Evolutionary conservation across 2,113 vertebrate genomes (phyloP).

Genomic region (Archilochus colubris): DNA sequence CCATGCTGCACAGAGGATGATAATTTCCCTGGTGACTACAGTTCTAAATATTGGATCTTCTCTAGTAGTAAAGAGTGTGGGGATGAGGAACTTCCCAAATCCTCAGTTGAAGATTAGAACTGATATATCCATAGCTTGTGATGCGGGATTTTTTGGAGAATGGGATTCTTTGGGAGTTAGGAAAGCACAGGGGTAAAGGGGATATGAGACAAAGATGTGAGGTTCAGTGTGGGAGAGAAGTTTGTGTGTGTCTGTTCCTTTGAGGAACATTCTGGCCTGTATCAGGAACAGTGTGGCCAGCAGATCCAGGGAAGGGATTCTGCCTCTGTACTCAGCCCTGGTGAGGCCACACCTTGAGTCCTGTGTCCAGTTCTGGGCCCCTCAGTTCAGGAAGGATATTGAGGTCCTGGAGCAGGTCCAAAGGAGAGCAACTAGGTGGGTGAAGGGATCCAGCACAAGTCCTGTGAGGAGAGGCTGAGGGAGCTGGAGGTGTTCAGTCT

Average conservation of each 20-base stretch:
- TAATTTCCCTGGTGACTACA: neutral
- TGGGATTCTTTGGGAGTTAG: neutral
- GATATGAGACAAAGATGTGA: neutral
- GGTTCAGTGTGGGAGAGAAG: neutral
- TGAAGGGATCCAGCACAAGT: no score
- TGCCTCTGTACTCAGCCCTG: no score
- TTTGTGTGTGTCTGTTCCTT: neutral
- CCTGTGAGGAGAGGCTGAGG: no score
- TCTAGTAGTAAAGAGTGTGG: neutral
- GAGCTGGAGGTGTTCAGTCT: no score
- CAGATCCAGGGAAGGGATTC: no score
- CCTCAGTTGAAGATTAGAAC: neutral
- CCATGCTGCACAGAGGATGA: neutral
- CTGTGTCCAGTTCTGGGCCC: no score
- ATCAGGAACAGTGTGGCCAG: no score
- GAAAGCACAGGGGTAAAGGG: neutral
- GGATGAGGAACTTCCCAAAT: neutral
- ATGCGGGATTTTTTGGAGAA: neutral
- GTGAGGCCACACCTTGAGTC: no score
- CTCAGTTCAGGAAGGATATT: no score
- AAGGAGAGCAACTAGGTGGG: no score
- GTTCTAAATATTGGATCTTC: neutral
- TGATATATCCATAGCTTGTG: accelerated
- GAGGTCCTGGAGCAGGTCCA: no score
- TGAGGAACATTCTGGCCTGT: neutral